Evolutionary conservation across 2,797 vertebrate species (phyloP).

Genomic region (Coranthus polyacanthus): DNA sequence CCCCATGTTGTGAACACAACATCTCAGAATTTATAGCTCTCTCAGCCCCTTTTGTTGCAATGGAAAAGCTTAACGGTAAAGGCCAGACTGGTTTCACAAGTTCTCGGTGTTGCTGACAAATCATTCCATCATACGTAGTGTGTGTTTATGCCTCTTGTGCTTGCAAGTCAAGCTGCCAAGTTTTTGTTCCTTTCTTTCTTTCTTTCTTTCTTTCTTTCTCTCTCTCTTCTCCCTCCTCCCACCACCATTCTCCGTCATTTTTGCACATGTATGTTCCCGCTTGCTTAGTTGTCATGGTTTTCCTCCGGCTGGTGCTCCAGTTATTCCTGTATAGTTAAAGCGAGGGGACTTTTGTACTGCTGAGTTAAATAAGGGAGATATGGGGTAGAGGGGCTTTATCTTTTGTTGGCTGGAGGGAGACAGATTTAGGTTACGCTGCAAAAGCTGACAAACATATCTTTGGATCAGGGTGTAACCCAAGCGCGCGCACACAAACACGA

Average conservation of each 20-base stretch:
- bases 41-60: conserved; percentile 57
- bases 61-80: conserved; percentile 63
- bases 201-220: neutral
- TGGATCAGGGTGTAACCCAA: conserved; percentile 63
- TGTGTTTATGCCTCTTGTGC: conserved; percentile 32
- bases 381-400: conserved; percentile 64
- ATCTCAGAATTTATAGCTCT: conserved; percentile 10
- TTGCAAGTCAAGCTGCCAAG: too few relatives aligned
- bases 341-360: conserved; percentile 43
- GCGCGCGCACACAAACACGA: conserved; percentile 32
- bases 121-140: conserved; percentile 39
- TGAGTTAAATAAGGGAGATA: conserved; percentile 58
- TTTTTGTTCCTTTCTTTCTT: conserved; percentile 24
- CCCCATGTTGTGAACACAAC: neutral
- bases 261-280: neutral
- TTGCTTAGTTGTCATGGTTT: neutral
- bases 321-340: neutral
- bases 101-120: conserved; percentile 69
- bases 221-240: neutral
- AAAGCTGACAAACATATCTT: conserved; percentile 69
- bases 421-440: conserved; percentile 66
- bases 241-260: neutral
- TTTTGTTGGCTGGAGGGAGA: conserved; percentile 44
- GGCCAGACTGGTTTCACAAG: conserved; percentile 68
- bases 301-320: neutral